These are phyloP conservation scores for Prorops nasuta DNA, from an alignment of 1,140 invertebrate species.

Conservation along the genomic window DNA sequence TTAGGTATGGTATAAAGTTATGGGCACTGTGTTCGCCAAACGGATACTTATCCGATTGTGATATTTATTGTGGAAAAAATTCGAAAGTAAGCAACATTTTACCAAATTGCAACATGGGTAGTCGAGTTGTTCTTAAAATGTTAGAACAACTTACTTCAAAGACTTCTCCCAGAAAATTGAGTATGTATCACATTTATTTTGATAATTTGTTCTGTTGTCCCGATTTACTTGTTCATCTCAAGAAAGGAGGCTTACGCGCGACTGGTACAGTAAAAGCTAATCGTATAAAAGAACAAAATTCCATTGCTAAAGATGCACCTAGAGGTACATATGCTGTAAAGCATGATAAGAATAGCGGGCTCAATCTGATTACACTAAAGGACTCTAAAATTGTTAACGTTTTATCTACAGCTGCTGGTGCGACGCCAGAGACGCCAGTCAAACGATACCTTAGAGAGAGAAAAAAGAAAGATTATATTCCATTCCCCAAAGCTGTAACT, in stretches of 20 bases:
- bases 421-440: too few species aligned
- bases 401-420: too few species aligned
- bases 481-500: too few species aligned
- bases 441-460: too few species aligned
- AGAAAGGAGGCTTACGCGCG: background rate
- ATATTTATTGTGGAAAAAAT: slow-evolving; percentile 7
- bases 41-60: slow-evolving; percentile 1
- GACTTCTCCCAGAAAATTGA: background rate
- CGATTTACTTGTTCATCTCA: slow-evolving; percentile 4
- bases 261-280: slow-evolving; percentile 2
- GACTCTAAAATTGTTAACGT: too few species aligned
- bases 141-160: slow-evolving; percentile 2
- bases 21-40: slow-evolving; percentile 20
- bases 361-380: too few species aligned
- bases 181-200: slow-evolving; percentile 1
- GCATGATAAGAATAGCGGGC: slow-evolving; percentile 5
- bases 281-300: slow-evolving; percentile 3
- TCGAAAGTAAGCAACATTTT: background rate
- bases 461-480: too few species aligned
- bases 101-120: slow-evolving; percentile 1
- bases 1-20: slow-evolving; percentile 46
- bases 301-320: slow-evolving; percentile 1
- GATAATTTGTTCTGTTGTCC: slow-evolving; percentile 3
- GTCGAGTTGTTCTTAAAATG: slow-evolving; percentile 2
- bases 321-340: slow-evolving; percentile 3